Evolutionary conservation across 1,140 invertebrate genomes (phyloP).

Genomic region (Apis cerana): DNA sequence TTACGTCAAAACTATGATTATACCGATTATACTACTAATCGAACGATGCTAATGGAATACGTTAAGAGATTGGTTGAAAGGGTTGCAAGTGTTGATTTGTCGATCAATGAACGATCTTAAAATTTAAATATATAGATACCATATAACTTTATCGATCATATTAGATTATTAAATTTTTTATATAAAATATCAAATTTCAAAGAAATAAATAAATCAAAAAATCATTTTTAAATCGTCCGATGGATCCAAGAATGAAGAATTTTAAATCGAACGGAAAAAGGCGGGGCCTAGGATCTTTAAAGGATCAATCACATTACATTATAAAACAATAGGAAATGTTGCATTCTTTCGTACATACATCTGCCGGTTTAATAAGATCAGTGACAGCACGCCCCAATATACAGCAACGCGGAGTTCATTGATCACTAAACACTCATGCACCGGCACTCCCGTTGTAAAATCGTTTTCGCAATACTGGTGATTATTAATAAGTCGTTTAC

Average conservation of each 20-base stretch:
- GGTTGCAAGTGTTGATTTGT: slow-evolving; percentile 32
- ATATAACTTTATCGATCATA: background rate
- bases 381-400: slow-evolving; percentile 68
- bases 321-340: slow-evolving; percentile 1
- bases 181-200: background rate
- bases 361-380: slow-evolving; percentile 42
- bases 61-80: slow-evolving; percentile 41
- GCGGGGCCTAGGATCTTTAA: slow-evolving; percentile 11
- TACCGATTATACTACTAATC: slow-evolving; percentile 30
- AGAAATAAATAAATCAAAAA: background rate
- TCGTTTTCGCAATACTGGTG: slow-evolving; percentile 22
- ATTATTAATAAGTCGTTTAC: slow-evolving; percentile 25
- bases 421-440: slow-evolving; percentile 67
- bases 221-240: background rate
- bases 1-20: slow-evolving; percentile 47
- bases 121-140: slow-evolving; percentile 8
- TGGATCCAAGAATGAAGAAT: background rate
- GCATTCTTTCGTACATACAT: slow-evolving; percentile 45
- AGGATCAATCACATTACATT: background rate
- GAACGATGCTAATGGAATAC: slow-evolving; percentile 27
- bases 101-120: slow-evolving; percentile 29
- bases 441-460: slow-evolving; percentile 53
- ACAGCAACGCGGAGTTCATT: slow-evolving; percentile 73
- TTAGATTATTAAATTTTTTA: background rate
- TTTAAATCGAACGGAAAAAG: slow-evolving; percentile 12